Evolutionary conservation across 1,140 invertebrate species (phyloP).

Genomic region (Probaryconus sp.): DNA sequence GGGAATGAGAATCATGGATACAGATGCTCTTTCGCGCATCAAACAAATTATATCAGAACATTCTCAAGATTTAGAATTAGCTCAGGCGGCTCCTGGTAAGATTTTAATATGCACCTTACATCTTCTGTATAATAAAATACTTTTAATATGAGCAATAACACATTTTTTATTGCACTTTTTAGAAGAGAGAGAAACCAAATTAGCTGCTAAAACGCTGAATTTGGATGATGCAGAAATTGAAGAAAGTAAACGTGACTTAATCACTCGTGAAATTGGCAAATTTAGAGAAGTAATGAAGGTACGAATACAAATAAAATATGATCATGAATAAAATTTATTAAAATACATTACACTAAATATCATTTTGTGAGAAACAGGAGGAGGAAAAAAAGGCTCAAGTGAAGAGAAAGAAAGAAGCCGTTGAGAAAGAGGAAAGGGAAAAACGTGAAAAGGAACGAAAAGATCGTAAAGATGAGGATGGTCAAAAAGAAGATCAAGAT

Average conservation of each 20-base stretch:
- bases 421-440: constrained; percentile 76
- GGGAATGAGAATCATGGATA: constrained; percentile 85
- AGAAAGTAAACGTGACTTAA: constrained; percentile 97
- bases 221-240: constrained; percentile 92
- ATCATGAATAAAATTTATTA: no score
- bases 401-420: constrained; percentile 78
- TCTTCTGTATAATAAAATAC: background rate
- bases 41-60: constrained; percentile 89
- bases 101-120: background rate
- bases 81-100: constrained; percentile 75
- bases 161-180: constrained; percentile 52
- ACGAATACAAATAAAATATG: constrained; percentile 66
- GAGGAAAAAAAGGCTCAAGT: constrained; percentile 82
- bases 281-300: constrained; percentile 98
- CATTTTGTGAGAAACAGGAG: constrained; percentile 82
- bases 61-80: constrained; percentile 86
- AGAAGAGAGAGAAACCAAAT: constrained; percentile 82
- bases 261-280: constrained; percentile 97
- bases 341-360: background rate
- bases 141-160: constrained; percentile 15
- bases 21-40: constrained; percentile 86
- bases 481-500: constrained; percentile 76
- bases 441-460: constrained; percentile 75
- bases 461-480: constrained; percentile 67
- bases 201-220: constrained; percentile 80